Conservation (phyloP, 2,113 vertebrate genomes). For the Myiozetetes cayanensis region DNA sequence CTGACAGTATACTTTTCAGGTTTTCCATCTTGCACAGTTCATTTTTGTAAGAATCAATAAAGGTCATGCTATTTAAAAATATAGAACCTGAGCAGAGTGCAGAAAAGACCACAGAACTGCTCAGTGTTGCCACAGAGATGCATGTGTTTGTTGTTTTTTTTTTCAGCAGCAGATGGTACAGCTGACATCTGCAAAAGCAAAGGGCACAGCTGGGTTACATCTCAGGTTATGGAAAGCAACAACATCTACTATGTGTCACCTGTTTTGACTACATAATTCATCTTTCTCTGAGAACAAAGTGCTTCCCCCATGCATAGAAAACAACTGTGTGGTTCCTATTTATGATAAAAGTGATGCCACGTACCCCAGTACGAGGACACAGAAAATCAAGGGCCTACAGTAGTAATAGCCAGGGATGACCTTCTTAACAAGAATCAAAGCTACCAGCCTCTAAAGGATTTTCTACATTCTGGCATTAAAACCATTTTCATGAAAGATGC, state of each 20-base stretch:
- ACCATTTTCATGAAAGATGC: not conserved
- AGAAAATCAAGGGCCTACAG: not conserved
- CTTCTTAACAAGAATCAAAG: not conserved
- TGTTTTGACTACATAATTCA: conserved; percentile 60
- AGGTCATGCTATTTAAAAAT: conserved; percentile 55
- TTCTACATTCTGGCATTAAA: not conserved
- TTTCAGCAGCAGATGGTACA: conserved; percentile 51
- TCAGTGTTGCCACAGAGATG: conserved; percentile 48
- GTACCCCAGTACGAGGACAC: not conserved
- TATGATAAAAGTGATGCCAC: conserved; percentile 5
- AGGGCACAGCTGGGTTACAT: conserved; percentile 52
- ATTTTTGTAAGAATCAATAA: conserved; percentile 49
- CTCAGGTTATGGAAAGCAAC: conserved; percentile 64
- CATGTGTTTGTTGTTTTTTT: not conserved
- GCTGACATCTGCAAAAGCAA: conserved; percentile 66
- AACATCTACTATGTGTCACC: conserved; percentile 52
- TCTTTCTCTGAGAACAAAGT: conserved; percentile 42
- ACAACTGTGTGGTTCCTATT: not conserved
- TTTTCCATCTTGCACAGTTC: conserved; percentile 1
- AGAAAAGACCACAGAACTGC: not conserved
- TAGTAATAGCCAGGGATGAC: not conserved
- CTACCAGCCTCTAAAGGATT: not conserved
- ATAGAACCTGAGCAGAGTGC: not conserved
- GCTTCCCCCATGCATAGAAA: conserved; percentile 43
- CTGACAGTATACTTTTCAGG: not conserved